Percentiles rank a stretch among this genome's conserved stretches.
These are phyloP conservation scores for Ceratosolen fusciceps DNA, from an alignment of 1,140 invertebrate species.

Conservation along the genomic window DNA sequence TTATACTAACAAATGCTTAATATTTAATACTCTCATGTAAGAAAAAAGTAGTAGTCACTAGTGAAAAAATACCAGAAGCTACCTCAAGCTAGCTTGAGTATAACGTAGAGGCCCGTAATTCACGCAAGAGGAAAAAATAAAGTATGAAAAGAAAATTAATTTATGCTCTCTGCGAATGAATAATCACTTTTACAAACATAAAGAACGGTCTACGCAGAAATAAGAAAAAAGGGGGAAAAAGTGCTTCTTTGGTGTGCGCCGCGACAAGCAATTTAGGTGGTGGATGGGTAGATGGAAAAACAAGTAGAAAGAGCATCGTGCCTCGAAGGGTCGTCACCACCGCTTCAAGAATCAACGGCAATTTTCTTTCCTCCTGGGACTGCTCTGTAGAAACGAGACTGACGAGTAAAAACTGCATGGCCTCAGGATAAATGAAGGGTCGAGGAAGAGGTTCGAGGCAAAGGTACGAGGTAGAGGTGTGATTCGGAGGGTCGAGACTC, in stretches of 20 bases:
- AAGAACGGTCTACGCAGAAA: conserved; percentile 1
- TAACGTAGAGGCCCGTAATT: background rate
- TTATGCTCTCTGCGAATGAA: conserved; percentile 12
- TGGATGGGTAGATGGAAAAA: conserved; percentile 10
- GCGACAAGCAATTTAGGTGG: conserved; percentile 38
- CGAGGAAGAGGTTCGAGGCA: background rate
- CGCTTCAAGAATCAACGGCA: conserved; percentile 26
- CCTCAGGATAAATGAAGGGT: conserved; percentile 46
- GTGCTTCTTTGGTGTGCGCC: background rate
- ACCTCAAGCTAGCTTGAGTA: too few species aligned
- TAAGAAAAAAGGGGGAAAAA: conserved; percentile 2
- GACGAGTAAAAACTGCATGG: conserved; percentile 30
- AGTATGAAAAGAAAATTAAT: conserved; percentile 32
- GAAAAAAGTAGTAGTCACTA: too few species aligned
- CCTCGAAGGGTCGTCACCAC: conserved; percentile 40
- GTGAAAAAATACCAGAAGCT: background rate
- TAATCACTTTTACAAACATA: conserved; percentile 38
- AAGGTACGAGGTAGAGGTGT: too few species aligned
- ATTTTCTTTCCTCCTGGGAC: conserved; percentile 45
- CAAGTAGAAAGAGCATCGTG: conserved; percentile 21
- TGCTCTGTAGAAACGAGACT: background rate
- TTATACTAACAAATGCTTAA: background rate
- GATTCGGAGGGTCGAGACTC: background rate
- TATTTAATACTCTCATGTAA: background rate
- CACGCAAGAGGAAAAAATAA: conserved; percentile 28